Conservation (phyloP, 2,113 vertebrate species). For the Phoenicopterus ruber region DNA sequence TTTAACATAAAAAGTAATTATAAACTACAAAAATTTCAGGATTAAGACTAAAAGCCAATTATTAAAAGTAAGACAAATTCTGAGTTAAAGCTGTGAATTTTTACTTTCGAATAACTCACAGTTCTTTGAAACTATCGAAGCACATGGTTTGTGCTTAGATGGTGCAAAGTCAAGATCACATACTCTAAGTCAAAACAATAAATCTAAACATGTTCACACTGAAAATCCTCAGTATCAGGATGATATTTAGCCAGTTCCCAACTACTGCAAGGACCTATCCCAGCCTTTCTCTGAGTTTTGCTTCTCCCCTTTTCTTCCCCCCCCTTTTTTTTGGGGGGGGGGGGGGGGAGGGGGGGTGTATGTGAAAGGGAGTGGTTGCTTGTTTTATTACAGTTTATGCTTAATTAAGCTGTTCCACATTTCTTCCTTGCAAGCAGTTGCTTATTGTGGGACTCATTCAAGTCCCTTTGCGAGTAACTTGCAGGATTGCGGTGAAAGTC, state of each 20-base stretch:
- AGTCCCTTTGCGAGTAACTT: not conserved
- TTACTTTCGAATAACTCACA: not conserved
- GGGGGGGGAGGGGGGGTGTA: accelerated
- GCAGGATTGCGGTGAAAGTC: not conserved
- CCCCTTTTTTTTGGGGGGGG: not conserved
- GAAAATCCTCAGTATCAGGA: not conserved
- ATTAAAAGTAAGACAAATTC: not conserved
- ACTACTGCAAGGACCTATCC: not conserved
- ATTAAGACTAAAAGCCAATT: not conserved
- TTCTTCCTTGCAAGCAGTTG: not conserved
- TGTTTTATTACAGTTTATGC: not conserved
- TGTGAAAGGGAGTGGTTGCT: not conserved
- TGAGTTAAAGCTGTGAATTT: not conserved
- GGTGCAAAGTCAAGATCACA: not conserved
- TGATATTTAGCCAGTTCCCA: not conserved
- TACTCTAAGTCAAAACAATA: not conserved
- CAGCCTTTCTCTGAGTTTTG: not conserved
- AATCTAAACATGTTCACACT: not conserved
- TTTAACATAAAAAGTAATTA: not conserved
- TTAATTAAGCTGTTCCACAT: not conserved
- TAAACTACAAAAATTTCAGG: not conserved
- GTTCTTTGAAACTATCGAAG: not conserved
- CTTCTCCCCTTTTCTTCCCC: not conserved
- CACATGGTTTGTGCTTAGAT: not conserved
- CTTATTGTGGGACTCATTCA: not conserved